phyloP scores from a whole-genome alignment of 1,140 invertebrate genomes.

The Palaemon carinicauda region DNA sequence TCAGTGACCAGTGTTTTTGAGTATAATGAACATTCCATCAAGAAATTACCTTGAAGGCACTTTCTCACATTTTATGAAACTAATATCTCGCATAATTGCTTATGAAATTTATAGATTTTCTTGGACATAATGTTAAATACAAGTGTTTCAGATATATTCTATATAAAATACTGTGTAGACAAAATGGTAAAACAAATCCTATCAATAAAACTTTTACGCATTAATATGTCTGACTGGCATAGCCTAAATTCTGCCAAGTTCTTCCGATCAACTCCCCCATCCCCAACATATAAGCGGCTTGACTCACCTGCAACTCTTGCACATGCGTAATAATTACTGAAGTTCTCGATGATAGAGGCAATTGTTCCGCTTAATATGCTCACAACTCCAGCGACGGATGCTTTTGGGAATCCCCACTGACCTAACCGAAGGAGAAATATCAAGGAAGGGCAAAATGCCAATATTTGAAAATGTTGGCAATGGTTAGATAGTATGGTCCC shows the following conservation, averaged over 20 bases:
- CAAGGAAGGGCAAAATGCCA: too few relatives aligned
- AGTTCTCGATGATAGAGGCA: slow-evolving; percentile 68
- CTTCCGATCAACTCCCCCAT: neutral
- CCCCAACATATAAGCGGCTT: neutral
- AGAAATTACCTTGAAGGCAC: too few relatives aligned
- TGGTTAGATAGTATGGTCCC: too few relatives aligned
- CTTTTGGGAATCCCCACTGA: slow-evolving; percentile 86
- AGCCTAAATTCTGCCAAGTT: neutral
- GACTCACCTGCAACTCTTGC: slow-evolving; percentile 61
- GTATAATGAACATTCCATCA: neutral
- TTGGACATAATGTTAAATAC: too few relatives aligned
- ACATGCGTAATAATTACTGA: neutral
- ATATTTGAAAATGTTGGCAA: too few relatives aligned
- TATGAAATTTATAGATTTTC: too few relatives aligned
- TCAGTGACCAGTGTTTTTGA: neutral
- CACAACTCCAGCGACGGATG: slow-evolving; percentile 77
- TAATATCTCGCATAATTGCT: too few relatives aligned
- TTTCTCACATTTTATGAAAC: too few relatives aligned
- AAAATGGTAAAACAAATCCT: too few relatives aligned
- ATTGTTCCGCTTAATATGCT: slow-evolving; percentile 86
- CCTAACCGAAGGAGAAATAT: neutral
- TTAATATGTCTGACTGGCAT: neutral
- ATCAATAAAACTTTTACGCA: neutral
- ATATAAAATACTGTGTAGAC: too few relatives aligned
- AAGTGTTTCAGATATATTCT: too few relatives aligned